These are phyloP conservation scores for Vanacampus margaritifer DNA, from an alignment of 2,113 vertebrate genomes.

Conservation along the genomic window DNA sequence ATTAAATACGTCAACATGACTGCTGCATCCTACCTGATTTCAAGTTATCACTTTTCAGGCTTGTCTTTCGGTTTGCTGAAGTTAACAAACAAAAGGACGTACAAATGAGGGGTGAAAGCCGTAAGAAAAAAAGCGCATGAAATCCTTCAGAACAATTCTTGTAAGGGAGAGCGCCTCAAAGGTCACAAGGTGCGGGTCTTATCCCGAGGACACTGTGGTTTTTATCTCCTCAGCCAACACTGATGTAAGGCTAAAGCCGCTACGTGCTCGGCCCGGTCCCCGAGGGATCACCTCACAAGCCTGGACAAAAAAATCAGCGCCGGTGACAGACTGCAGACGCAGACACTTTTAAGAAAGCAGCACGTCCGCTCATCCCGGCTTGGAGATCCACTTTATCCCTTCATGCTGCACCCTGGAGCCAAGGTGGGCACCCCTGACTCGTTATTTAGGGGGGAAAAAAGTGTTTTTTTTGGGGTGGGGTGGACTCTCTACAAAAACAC, in stretches of 20 bases:
- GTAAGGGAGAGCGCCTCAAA: constrained; percentile 4
- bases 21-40: background rate
- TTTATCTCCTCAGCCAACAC: constrained; percentile 35
- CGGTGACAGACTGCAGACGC: background rate
- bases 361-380: background rate
- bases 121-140: constrained; percentile 3
- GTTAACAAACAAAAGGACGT: background rate
- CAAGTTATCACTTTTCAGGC: background rate
- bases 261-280: constrained; percentile 14
- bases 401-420: background rate
- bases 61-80: background rate
- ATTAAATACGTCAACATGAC: background rate
- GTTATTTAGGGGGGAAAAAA: background rate
- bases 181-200: constrained; percentile 30
- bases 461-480: too few species aligned
- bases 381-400: background rate
- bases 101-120: background rate
- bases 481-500: too few species aligned
- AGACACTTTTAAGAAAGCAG: background rate
- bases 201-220: constrained; percentile 12
- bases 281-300: constrained; percentile 8
- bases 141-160: constrained; percentile 6
- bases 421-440: background rate
- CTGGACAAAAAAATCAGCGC: constrained; percentile 12
- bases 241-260: constrained; percentile 30